Percentiles rank a stretch among this genome's conserved stretches.
phyloP scores from a whole-genome alignment of 2,113 vertebrate genomes.

The Helogale parvula region DNA sequence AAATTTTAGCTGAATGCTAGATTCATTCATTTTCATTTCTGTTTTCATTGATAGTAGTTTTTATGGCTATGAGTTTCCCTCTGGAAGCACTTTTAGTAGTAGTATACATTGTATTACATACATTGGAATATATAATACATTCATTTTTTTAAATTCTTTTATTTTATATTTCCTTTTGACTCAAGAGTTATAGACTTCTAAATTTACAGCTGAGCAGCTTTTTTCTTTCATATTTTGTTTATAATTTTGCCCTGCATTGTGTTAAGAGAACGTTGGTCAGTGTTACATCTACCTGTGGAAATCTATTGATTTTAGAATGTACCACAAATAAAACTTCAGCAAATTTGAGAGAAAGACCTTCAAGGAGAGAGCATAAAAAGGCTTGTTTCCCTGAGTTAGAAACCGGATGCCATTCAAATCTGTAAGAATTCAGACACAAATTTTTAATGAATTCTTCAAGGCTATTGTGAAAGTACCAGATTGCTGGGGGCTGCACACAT shows the following conservation, averaged over 20 bases:
- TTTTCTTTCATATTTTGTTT: not conserved
- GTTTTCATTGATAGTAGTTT: not conserved
- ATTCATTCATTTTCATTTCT: not conserved
- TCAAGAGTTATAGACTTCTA: not conserved
- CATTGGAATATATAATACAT: not conserved
- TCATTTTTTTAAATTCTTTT: not conserved
- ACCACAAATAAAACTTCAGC: not conserved
- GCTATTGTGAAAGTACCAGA: not conserved
- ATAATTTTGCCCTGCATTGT: not conserved
- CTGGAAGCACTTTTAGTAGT: not conserved
- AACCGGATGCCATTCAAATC: not conserved
- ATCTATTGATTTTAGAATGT: not conserved
- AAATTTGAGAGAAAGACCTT: not conserved
- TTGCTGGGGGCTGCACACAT: not conserved
- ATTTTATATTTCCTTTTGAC: not conserved
- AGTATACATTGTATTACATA: not conserved
- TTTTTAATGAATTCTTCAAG: not conserved
- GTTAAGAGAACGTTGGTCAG: not conserved
- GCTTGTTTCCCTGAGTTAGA: not conserved
- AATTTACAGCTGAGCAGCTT: not conserved
- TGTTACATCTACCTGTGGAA: not conserved
- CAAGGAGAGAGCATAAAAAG: not conserved
- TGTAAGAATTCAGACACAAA: not conserved
- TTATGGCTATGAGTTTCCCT: not conserved
- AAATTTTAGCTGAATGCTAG: not conserved